Conservation (phyloP, 2,888 invertebrate genomes). For the Congeria kusceri region DNA sequence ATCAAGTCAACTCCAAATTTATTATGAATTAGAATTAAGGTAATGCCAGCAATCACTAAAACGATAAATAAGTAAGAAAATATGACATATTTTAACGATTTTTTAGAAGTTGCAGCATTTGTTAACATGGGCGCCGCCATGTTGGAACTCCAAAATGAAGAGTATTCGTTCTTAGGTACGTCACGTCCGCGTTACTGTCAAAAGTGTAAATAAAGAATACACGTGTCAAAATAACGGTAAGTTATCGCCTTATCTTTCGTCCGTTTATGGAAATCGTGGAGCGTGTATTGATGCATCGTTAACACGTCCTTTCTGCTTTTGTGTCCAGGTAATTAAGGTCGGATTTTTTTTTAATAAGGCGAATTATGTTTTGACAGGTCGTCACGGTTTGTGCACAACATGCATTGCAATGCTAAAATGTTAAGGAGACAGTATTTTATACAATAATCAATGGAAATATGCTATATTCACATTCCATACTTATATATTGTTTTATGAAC, state of each 20-base stretch:
- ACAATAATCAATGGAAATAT: too few species aligned
- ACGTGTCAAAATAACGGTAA: slow-evolving; percentile 54
- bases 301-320: too few species aligned
- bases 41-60: slow-evolving; percentile 29
- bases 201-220: slow-evolving; percentile 51
- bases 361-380: too few species aligned
- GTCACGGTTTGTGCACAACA: too few species aligned
- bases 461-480: too few species aligned
- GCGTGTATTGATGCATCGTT: too few species aligned
- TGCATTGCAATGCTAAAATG: too few species aligned
- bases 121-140: slow-evolving; percentile 66
- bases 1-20: slow-evolving; percentile 52
- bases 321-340: too few species aligned
- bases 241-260: slow-evolving; percentile 50
- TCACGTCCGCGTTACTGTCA: slow-evolving; percentile 64
- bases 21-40: slow-evolving; percentile 45
- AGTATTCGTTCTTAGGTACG: slow-evolving; percentile 15
- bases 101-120: slow-evolving; percentile 51
- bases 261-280: too few species aligned
- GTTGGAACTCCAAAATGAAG: slow-evolving; percentile 52
- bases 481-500: too few species aligned
- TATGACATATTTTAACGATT: slow-evolving; percentile 54
- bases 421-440: too few species aligned
- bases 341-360: too few species aligned
- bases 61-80: slow-evolving; percentile 35